A percentile compares a stretch with the other conserved stretches of the same genome.
These are phyloP conservation scores for Ochotona princeps DNA, from an alignment of 2,113 vertebrate species.

Conservation along the genomic window DNA sequence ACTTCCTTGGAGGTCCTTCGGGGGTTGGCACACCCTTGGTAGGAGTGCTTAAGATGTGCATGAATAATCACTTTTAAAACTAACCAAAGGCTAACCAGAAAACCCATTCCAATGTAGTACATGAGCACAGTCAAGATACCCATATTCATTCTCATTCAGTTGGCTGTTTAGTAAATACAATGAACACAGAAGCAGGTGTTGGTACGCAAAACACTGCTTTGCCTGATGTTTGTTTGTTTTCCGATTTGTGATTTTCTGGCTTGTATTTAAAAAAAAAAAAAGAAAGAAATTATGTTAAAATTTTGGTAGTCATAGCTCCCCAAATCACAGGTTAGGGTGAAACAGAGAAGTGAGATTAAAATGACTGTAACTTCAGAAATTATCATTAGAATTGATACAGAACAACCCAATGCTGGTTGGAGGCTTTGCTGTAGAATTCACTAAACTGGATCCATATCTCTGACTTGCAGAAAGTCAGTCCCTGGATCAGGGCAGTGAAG, in stretches of 20 bases:
- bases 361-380: not conserved
- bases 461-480: too few relatives aligned
- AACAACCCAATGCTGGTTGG: too few relatives aligned
- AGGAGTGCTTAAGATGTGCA: conserved; percentile 16
- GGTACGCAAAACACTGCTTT: not conserved
- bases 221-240: not conserved
- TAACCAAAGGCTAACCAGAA: conserved; percentile 20
- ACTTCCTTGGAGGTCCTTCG: conserved; percentile 17
- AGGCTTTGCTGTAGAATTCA: too few relatives aligned
- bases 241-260: not conserved
- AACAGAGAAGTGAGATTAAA: conserved; percentile 23
- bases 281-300: conserved; percentile 37
- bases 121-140: not conserved
- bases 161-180: not conserved
- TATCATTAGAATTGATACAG: not conserved
- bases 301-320: not conserved
- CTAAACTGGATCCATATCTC: too few relatives aligned
- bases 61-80: conserved; percentile 32
- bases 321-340: conserved; percentile 31
- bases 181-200: not conserved
- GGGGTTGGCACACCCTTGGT: not conserved
- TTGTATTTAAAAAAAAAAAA: not conserved
- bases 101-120: not conserved
- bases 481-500: too few relatives aligned
- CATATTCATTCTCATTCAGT: not conserved